A percentile compares a stretch with the other conserved stretches of the same genome.
These are phyloP conservation scores for Leptocoma aspasia DNA, from an alignment of 2,113 vertebrate genomes.

Conservation along the genomic window DNA sequence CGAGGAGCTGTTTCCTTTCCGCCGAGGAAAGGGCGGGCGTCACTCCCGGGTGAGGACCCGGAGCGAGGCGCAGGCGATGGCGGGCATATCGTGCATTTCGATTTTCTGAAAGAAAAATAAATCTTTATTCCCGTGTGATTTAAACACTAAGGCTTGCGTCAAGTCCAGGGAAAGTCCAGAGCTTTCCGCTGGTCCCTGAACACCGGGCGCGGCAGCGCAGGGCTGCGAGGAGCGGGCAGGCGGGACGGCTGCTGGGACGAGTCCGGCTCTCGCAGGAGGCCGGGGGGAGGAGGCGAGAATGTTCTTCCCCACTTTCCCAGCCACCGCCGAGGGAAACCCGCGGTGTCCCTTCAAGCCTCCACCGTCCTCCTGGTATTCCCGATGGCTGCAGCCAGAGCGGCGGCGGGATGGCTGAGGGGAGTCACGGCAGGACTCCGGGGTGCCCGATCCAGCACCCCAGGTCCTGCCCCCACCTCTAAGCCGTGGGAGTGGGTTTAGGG, in stretches of 20 bases:
- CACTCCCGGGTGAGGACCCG: background rate
- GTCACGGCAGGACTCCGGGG: background rate
- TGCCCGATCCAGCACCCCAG: background rate
- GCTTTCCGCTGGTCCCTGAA: too few species aligned
- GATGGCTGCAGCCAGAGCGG: background rate
- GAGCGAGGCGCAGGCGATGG: background rate
- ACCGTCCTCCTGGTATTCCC: background rate
- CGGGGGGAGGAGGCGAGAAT: background rate
- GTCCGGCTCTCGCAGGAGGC: background rate
- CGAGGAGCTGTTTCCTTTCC: background rate
- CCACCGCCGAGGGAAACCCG: background rate
- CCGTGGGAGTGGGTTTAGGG: background rate
- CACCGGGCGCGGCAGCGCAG: background rate
- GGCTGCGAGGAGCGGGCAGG: background rate
- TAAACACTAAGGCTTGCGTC: background rate
- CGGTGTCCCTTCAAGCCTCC: background rate
- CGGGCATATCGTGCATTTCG: background rate
- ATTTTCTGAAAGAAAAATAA: background rate
- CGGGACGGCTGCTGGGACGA: background rate
- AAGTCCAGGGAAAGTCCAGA: background rate
- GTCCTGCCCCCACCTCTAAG: background rate
- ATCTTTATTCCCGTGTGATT: background rate
- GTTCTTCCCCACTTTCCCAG: background rate
- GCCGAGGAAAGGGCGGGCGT: background rate
- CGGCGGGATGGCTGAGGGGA: too few species aligned